Conservation (phyloP, 1,140 invertebrate genomes). For the Delia radicum region DNA sequence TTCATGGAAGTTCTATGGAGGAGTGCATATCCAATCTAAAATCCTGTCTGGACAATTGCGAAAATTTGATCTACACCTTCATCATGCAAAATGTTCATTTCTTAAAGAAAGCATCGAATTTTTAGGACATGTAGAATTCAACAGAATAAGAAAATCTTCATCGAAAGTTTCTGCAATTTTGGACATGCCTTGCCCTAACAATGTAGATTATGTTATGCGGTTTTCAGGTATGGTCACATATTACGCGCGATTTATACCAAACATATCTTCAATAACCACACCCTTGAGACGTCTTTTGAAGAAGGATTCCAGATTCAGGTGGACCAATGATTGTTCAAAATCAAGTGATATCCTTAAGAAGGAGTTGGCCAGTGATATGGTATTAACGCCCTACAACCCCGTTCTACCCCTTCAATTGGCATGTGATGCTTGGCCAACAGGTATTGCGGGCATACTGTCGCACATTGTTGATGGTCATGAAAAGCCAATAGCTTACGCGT, state of each 20-base stretch:
- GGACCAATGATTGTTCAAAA: conserved; percentile 26
- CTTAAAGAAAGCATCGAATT: conserved; percentile 34
- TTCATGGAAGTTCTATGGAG: too few species aligned
- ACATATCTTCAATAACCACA: conserved; percentile 32
- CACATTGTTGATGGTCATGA: conserved; percentile 36
- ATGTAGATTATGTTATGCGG: conserved; percentile 46
- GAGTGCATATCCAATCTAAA: not conserved
- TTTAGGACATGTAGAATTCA: conserved; percentile 48
- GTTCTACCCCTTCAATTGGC: conserved; percentile 28
- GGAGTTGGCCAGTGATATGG: not conserved
- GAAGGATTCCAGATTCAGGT: conserved; percentile 31
- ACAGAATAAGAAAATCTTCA: conserved; percentile 43
- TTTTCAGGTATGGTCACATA: conserved; percentile 48
- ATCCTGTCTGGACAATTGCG: not conserved
- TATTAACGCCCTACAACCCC: conserved; percentile 40
- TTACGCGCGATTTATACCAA: conserved; percentile 46
- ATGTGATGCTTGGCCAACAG: conserved; percentile 31
- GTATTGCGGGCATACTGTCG: conserved; percentile 34
- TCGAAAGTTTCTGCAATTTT: conserved; percentile 53
- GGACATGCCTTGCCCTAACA: conserved; percentile 41
- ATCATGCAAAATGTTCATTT: conserved; percentile 33
- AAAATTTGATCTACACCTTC: conserved; percentile 10
- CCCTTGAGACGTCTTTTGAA: conserved; percentile 37
- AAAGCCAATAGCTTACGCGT: conserved; percentile 54
- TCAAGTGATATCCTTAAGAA: conserved; percentile 32